Conservation (phyloP, 2,797 vertebrate genomes). For the Periparus ater region DNA sequence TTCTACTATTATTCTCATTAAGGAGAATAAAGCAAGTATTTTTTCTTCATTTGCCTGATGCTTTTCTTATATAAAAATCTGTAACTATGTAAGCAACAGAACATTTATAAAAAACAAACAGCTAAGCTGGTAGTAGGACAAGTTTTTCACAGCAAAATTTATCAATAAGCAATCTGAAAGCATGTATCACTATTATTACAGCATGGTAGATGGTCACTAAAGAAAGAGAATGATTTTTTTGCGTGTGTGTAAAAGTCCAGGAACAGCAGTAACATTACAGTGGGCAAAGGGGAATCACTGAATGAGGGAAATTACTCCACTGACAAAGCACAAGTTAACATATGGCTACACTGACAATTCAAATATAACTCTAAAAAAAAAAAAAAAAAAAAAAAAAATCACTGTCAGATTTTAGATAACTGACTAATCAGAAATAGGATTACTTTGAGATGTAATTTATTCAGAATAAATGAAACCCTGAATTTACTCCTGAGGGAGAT, state of each 20-base stretch:
- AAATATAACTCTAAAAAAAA: not conserved
- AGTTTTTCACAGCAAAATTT: not conserved
- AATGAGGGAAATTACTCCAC: not conserved
- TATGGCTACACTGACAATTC: not conserved
- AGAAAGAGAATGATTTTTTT: not conserved
- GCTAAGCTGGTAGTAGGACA: not conserved
- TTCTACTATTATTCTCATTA: not conserved
- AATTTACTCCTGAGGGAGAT: conserved; percentile 5
- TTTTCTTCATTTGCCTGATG: not conserved
- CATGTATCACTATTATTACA: not conserved
- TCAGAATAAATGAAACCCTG: conserved; percentile 19
- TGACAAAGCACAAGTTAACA: not conserved
- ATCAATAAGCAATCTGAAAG: not conserved
- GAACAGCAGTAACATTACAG: not conserved
- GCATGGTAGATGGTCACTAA: not conserved
- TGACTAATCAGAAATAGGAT: not conserved
- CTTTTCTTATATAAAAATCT: not conserved
- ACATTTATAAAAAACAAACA: not conserved
- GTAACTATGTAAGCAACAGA: not conserved
- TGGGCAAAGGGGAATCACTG: not conserved
- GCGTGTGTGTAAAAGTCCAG: not conserved
- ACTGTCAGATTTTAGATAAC: not conserved
- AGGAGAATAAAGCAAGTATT: not conserved
- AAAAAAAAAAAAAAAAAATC: not conserved
- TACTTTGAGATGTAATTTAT: not conserved